These are phyloP conservation scores for Spizaetus ornatus DNA, from an alignment of 2,113 vertebrate species.

Conservation along the genomic window DNA sequence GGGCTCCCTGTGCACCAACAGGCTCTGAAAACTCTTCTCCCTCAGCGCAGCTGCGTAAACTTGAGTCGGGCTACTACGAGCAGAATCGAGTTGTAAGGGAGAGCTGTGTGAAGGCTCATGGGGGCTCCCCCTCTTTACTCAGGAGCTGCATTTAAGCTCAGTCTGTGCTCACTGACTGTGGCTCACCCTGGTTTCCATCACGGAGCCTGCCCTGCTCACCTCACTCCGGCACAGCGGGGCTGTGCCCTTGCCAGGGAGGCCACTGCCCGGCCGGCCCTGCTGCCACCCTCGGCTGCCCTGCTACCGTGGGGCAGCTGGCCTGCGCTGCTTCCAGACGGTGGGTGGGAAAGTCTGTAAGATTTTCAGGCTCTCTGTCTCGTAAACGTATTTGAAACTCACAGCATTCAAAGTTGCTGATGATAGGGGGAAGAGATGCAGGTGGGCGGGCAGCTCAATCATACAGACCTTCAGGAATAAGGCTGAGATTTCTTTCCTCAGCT, in stretches of 20 bases:
- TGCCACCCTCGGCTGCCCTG: background rate
- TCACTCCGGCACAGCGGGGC: background rate
- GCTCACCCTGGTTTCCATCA: background rate
- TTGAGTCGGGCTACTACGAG: background rate
- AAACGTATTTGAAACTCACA: background rate
- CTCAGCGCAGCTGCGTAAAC: accelerated
- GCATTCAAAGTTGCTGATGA: background rate
- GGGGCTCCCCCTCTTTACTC: background rate
- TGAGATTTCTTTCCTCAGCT: background rate
- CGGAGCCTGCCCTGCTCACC: background rate
- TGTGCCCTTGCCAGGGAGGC: background rate
- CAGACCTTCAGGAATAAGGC: background rate
- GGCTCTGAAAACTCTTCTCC: background rate
- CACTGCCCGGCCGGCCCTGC: background rate
- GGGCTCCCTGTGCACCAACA: background rate
- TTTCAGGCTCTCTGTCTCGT: background rate
- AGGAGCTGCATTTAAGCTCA: background rate
- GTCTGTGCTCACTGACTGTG: background rate
- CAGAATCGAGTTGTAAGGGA: background rate
- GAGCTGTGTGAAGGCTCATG: background rate
- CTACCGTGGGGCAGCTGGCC: background rate
- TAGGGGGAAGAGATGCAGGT: background rate
- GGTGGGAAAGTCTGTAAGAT: background rate
- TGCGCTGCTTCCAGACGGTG: accelerated
- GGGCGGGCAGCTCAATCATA: background rate